Conservation (phyloP, 2,888 invertebrate genomes). For the Drosophila ustulata region DNA sequence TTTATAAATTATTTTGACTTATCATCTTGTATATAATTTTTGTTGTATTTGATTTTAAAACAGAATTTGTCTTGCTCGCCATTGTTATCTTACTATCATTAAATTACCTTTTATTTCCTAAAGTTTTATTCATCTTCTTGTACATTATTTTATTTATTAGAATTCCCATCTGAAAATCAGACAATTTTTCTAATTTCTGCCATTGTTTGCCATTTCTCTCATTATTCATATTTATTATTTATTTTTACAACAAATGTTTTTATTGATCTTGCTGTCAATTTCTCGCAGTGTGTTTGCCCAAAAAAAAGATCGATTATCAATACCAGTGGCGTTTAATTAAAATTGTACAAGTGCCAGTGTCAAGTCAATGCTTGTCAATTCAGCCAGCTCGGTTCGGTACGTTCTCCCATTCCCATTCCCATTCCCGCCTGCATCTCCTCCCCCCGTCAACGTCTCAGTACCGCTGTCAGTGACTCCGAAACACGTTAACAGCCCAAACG, state of each 20-base stretch:
- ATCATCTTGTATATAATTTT: too few species aligned
- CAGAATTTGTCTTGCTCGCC: too few species aligned
- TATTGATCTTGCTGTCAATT: constrained; percentile 11
- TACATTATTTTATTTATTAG: too few species aligned
- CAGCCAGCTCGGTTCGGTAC: constrained; percentile 30
- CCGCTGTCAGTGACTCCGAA: constrained; percentile 46
- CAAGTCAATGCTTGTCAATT: constrained; percentile 68
- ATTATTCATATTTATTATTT: not conserved
- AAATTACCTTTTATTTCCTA: too few species aligned
- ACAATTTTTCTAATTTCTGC: not conserved
- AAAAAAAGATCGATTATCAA: constrained; percentile 64
- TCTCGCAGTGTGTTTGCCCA: constrained; percentile 37
- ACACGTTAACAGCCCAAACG: constrained; percentile 84
- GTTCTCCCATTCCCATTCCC: not conserved
- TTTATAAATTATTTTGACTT: too few species aligned
- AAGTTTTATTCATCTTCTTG: too few species aligned
- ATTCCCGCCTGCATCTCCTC: not conserved
- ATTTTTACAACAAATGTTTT: not conserved
- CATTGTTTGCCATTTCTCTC: too few species aligned
- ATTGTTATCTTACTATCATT: too few species aligned
- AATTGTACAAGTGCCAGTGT: constrained; percentile 79
- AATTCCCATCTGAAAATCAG: too few species aligned
- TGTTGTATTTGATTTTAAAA: too few species aligned
- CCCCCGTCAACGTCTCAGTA: too few species aligned
- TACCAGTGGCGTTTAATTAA: constrained; percentile 82